Base-by-base conservation (phyloP, 2,113 vertebrate species). In the Crotalus tigris region DNA sequence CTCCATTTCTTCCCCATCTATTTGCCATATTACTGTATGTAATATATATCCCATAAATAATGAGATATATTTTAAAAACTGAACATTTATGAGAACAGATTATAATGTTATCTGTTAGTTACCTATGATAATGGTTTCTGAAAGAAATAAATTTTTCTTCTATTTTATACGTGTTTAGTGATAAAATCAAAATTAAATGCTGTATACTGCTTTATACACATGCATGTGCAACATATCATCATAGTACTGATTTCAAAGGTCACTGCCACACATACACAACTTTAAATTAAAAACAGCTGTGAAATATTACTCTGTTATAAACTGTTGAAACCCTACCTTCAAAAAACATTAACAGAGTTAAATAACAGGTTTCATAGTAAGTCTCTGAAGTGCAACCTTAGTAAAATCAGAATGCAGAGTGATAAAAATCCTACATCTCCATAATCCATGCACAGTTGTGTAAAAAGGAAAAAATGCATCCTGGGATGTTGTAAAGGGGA, bases 301-400 rank as follows among this genome's bases (percentile, higher is more conserved):
- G 95, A 97, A 96, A 96, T 96, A 94, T 89, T 94, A 93, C 39
- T 61, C 57, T 94, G 94, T 95, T 95, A 95, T 97, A 97, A 97
- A 97, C 94, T 95, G 96, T 97, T 96, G 94, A 97, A 97, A 97
- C 93, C 86, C 97, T 98, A 97, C 95, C 95, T 96, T 97, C 95
- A 96, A 97, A 97, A 97, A 97, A 94, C 95, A 95, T 96, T 95
- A 95, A 93, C 95, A 95, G 88, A 93, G 93, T 95, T 92, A 94
- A 94, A 96, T 94, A 94, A 94, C 90, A 91, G 89, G 94, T 93
- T 97, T 98, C 96, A 96, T 96, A 94, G 95, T 94, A 96, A 61
- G 94, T 96, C 92, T 96, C 96, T 96, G 96, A 96, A 96, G 94
- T 58, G 61, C 93, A 95, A 95, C 94, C 87, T 94, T 81, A 94